Conservation (phyloP, 1,140 invertebrate genomes). For the Mylabris phalerata region DNA sequence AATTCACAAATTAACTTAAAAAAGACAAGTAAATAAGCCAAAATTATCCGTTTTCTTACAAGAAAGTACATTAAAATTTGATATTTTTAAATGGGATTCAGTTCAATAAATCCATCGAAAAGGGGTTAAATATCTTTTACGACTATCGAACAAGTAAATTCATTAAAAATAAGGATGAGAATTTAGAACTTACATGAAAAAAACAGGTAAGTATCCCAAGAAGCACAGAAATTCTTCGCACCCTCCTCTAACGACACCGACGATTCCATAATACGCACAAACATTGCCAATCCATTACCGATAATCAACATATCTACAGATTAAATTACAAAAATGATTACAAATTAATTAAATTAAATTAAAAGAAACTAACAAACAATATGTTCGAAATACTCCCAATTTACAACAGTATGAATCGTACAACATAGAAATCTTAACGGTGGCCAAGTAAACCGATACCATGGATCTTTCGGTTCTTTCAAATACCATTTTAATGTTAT, state of each 20-base stretch:
- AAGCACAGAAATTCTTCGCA: slow-evolving; percentile 56
- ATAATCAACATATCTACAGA: slow-evolving; percentile 56
- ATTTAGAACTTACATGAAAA: slow-evolving; percentile 51
- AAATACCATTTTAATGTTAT: slow-evolving; percentile 66
- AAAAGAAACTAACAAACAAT: slow-evolving; percentile 57
- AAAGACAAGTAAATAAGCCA: too few relatives aligned
- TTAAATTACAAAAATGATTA: slow-evolving; percentile 23
- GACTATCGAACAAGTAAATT: too few relatives aligned
- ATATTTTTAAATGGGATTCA: too few relatives aligned
- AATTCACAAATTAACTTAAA: too few relatives aligned
- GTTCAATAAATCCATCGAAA: too few relatives aligned
- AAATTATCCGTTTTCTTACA: too few relatives aligned
- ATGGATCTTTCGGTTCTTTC: slow-evolving; percentile 59
- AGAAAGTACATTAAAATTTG: too few relatives aligned
- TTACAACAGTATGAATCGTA: slow-evolving; percentile 55
- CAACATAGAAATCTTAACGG: slow-evolving; percentile 56
- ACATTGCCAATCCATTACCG: slow-evolving; percentile 62
- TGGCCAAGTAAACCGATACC: slow-evolving; percentile 58
- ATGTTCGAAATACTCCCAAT: slow-evolving; percentile 65
- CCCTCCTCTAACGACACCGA: slow-evolving; percentile 49
- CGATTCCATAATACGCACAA: slow-evolving; percentile 49
- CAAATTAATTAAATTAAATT: neutral
- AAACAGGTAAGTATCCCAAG: slow-evolving; percentile 70
- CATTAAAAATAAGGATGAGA: too few relatives aligned
- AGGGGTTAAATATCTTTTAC: too few relatives aligned